phyloP scores from a whole-genome alignment of 2,888 invertebrate species.

The Drosophila atroscutellata region DNA sequence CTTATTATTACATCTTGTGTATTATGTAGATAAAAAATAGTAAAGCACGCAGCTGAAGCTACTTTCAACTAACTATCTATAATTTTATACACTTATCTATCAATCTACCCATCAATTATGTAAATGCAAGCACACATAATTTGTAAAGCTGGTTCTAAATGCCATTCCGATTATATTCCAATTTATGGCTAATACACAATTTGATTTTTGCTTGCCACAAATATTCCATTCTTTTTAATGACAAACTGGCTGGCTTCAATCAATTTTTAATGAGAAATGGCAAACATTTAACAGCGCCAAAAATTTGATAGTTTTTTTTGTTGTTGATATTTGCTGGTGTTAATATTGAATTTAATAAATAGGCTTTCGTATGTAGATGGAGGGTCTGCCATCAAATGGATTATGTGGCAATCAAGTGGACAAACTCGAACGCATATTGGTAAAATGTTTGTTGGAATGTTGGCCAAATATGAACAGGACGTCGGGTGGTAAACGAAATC shows the following conservation, averaged over 20 bases:
- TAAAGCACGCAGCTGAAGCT: too few relatives aligned
- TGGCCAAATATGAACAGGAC: conserved; percentile 10
- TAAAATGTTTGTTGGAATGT: conserved; percentile 4
- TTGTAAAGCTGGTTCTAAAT: neutral
- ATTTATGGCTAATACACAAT: neutral
- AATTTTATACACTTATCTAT: too few relatives aligned
- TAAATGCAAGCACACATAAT: neutral
- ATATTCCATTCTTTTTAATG: neutral
- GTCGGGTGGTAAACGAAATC: conserved; percentile 1
- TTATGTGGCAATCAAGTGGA: conserved; percentile 30
- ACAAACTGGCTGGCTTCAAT: neutral
- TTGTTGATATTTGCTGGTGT: conserved; percentile 9
- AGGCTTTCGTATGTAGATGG: neutral
- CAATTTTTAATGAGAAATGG: neutral
- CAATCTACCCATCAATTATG: neutral
- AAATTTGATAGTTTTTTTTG: neutral
- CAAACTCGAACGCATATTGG: conserved; percentile 28
- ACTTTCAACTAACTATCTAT: neutral
- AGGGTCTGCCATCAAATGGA: conserved; percentile 27
- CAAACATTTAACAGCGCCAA: neutral
- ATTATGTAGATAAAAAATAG: too few relatives aligned
- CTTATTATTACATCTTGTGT: too few relatives aligned
- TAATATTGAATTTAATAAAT: conserved; percentile 26
- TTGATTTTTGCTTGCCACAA: neutral
- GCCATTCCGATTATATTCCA: neutral